Evolutionary conservation across 2,797 vertebrate species (phyloP), one percentile per base, ranked within the genome.

Genomic region (Enoplosus armatus): DNA sequence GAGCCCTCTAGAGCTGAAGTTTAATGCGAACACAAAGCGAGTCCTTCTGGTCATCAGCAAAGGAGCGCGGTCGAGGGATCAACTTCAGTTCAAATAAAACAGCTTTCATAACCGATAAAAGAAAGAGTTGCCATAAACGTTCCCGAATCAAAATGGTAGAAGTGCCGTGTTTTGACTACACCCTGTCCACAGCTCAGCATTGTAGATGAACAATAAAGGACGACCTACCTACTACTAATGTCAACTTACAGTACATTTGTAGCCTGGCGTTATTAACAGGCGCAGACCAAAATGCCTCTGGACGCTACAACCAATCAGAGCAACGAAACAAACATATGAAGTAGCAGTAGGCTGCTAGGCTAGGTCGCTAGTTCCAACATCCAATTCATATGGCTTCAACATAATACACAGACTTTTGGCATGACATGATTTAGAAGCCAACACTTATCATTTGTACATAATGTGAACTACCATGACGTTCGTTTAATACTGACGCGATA

Each of bases 1-100:
- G 4, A 70, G 62, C 45, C 48, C 48, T 72, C 56, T 26, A 20
- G 31, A 64, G 72, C 63, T 45, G 15, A 48, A 12, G 48, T 72
- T 39, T 61, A 56, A 60, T 35, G 24, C 8, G 8, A 15, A 53
- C 37, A 72, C 18, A 66, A 45, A 72, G 27, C 8, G 37, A 69
- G 14, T 16, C 37, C 24, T 10, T 61, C 54, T 35, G 33, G 29
- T 37, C 41, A 11, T 22, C 68, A 50, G 18, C 22, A 4, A 64
- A 56, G 60, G 11, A 48, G 24, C 43, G 22, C n/a, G 15, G 15
- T 35, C n/a, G 54, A 45, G 41, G 51, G 27, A 61, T 47, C 15
- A 37, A 37, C 37, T 56, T 9, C 26, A 4, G 55, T 10, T 39
- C n/a, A 77, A 31, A 53, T 20, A 20, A 48, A 62, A 47, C 35